A percentile compares a stretch with the other conserved stretches of the same genome.
phyloP scores from a whole-genome alignment of 1,140 invertebrate species.

The Drosophila azteca region DNA sequence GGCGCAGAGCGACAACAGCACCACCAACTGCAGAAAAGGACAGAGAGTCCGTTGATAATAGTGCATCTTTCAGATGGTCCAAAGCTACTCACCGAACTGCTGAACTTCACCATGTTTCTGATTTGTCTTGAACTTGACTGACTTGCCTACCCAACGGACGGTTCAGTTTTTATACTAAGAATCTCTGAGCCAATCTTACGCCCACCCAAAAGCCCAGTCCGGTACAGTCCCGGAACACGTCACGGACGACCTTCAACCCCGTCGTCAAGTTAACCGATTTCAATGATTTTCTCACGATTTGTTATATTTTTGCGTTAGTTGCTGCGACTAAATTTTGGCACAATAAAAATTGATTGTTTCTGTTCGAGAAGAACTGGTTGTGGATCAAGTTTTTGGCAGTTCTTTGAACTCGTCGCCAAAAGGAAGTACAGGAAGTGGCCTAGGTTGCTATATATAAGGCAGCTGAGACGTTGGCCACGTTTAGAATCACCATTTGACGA shows the following conservation, averaged over 20 bases:
- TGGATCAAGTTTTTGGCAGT: conserved; percentile 47
- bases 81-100: conserved; percentile 48
- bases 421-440: conserved; percentile 69
- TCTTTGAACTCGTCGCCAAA: conserved; percentile 65
- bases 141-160: conserved; percentile 29
- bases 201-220: conserved; percentile 47
- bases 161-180: conserved; percentile 61
- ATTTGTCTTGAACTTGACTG: conserved; percentile 59
- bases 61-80: not conserved
- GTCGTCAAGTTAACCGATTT: conserved; percentile 46
- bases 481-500: conserved; percentile 50
- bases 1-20: conserved; percentile 49
- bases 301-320: conserved; percentile 59
- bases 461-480: conserved; percentile 6
- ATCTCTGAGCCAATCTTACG: conserved; percentile 30
- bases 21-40: conserved; percentile 28
- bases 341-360: conserved; percentile 43
- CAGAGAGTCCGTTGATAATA: not conserved
- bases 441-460: conserved; percentile 62
- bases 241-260: conserved; percentile 63
- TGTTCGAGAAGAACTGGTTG: conserved; percentile 53
- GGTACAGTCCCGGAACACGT: conserved; percentile 65
- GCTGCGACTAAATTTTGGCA: conserved; percentile 58
- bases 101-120: conserved; percentile 55
- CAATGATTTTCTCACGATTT: conserved; percentile 73